A percentile compares a stretch with the other conserved stretches of the same genome.
Evolutionary conservation across 2,888 invertebrate genomes (phyloP).

Genomic region (Phytoseiulus persimilis): DNA sequence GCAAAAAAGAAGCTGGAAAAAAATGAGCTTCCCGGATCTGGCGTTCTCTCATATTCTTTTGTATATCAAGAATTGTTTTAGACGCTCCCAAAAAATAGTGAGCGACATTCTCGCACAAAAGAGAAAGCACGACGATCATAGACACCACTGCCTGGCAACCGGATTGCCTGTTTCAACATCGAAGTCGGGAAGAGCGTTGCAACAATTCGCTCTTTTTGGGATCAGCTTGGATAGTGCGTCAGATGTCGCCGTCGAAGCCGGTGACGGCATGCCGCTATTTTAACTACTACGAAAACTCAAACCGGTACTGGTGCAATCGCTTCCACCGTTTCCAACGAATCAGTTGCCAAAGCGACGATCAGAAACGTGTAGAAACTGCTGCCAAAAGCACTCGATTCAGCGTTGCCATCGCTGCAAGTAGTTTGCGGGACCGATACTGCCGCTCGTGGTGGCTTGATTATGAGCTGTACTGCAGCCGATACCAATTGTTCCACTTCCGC

Average conservation of each 20-base stretch:
- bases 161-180: slow-evolving; percentile 5
- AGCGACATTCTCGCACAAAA: background rate
- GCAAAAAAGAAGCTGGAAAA: background rate
- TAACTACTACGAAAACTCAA: background rate
- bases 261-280: background rate
- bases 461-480: background rate
- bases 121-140: background rate
- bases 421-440: background rate
- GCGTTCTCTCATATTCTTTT: background rate
- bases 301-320: background rate
- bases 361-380: no score
- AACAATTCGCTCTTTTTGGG: background rate
- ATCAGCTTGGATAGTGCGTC: background rate
- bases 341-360: no score
- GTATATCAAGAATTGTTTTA: background rate
- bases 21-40: background rate
- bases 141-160: background rate
- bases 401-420: background rate
- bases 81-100: background rate
- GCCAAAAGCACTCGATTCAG: background rate
- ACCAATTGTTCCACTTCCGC: background rate
- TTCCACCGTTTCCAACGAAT: background rate
- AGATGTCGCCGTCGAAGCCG: background rate
- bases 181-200: background rate
- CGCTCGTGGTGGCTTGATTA: background rate